Percentiles rank a stretch among this genome's conserved stretches.
These are phyloP conservation scores for Calliphora vicina DNA, from an alignment of 1,140 invertebrate genomes.

Conservation along the genomic window DNA sequence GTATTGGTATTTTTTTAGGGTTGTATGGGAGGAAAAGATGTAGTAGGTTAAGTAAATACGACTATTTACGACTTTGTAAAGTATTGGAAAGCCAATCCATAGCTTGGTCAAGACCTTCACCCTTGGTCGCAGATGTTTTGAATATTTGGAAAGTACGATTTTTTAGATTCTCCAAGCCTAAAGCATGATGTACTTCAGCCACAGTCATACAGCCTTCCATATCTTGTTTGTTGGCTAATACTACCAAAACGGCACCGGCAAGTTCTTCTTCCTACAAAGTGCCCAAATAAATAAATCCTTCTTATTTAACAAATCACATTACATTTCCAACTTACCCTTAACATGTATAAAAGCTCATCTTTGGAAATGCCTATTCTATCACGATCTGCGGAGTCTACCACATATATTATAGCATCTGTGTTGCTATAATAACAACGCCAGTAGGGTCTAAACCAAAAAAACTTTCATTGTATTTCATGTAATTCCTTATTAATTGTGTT, in stretches of 20 bases:
- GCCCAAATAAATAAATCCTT: too few relatives aligned
- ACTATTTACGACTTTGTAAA: constrained; percentile 85
- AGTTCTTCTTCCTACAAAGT: constrained; percentile 91
- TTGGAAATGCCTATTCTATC: constrained; percentile 99
- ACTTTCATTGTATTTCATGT: not conserved
- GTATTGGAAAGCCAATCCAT: constrained; percentile 98
- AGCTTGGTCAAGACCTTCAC: constrained; percentile 97
- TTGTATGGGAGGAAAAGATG: not conserved
- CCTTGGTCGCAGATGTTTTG: constrained; percentile 97
- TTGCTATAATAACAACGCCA: constrained; percentile 99
- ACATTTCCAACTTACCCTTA: constrained; percentile 88
- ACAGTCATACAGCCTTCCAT: constrained; percentile 96
- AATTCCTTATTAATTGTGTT: too few relatives aligned
- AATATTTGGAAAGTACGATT: constrained; percentile 99
- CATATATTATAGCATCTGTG: constrained; percentile 99
- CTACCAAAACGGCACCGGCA: constrained; percentile 92
- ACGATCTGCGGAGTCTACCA: constrained; percentile 97
- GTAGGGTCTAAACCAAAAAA: constrained; percentile 76
- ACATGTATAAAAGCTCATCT: constrained; percentile 97
- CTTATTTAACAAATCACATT: too few relatives aligned
- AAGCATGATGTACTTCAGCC: constrained; percentile 94
- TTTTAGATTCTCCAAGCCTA: constrained; percentile 93
- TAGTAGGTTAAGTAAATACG: constrained; percentile 36
- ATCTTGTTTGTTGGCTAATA: constrained; percentile 99
- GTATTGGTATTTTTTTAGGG: not conserved